Evolutionary conservation across 2,888 invertebrate genomes (phyloP), one percentile per base, ranked within the genome.

Genomic region (Drosophila helvetica): DNA sequence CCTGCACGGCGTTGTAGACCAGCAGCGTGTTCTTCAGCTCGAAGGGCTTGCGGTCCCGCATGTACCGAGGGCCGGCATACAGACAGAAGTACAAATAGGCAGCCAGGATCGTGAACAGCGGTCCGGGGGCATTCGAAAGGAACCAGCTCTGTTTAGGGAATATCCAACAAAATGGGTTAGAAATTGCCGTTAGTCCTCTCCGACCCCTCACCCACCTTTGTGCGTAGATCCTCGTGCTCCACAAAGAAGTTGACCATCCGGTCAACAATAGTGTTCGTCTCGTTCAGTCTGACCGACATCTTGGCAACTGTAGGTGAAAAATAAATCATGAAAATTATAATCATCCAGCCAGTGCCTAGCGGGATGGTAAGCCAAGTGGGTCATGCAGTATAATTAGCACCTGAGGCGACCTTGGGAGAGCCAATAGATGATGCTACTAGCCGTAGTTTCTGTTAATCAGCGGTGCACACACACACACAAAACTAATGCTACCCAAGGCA

Each of bases 1-100:
- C 97, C 94, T 98, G 98, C 19, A 96, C 90, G 63, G 97, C 95
- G 92, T 98, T 98, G 92, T 98, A 98, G 9, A 96, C 90, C 53
- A 98, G 93, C 80, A 98, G 92, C 1, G 96, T 93, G 79, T 95
- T 95, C 88, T 96, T 95, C 19, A 98, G 91, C 85, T 97, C 95
- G 90, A 95, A 96, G 0, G 98, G 96, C 90, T 97, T 95, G 78
- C 96, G 94, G 90, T 97, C 94, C 79, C 95, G 94, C 98, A 99
- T 99, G 84, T 96, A 95, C 73, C 94, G 93, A 0, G 98, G 98
- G 5, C 98, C 98, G 93, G 96, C 95, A 87, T 94, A 95, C 12
- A 95, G 88, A 17, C 96, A 95, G 91, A 96, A 96, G 91, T 95
- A 95, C 56, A 96, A 92, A 86, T 96, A 96, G 46, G 94, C 92